Evolutionary conservation across 2,888 invertebrate genomes (phyloP), one percentile per base, ranked within the genome.

Genomic region (Rhodophaea formosa): DNA sequence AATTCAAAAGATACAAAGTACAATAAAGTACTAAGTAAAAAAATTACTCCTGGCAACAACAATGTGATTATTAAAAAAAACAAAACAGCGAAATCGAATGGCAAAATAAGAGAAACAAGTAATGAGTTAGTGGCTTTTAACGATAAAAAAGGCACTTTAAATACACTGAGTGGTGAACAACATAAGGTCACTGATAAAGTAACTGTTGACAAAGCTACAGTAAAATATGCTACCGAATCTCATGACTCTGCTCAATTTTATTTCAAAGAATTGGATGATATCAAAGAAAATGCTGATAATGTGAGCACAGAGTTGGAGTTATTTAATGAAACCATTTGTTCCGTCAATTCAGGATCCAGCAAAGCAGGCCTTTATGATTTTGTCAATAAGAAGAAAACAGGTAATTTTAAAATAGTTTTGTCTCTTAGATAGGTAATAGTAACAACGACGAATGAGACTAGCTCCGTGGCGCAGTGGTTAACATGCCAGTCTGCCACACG

Each of bases 341-440:
- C 68, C 47, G 61, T 55, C 53, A 49, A 67, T 61, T 69, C 67
- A 3, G 65, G 66, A 30, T 64, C 65, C 7, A 69, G 64, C 53
- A 72, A 72, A 66, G 59, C 61, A 46, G 62, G 56, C 49, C 52
- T 61, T 46, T 8, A 12, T 32, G 58, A 44, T 6, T 49, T 29
- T 42, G 42, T 43, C 1, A 42, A 30, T 56, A 61, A 59, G 44
- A 16, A 10, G 30, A 35, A 7, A 55, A 53, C 15, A 63, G 55
- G 45, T 54, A 58, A 29, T n/a, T 39, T 39, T 46, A 43, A 43
- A 53, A n/a, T n/a, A n/a, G n/a, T n/a, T n/a, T n/a, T n/a, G n/a
- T n/a, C n/a, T n/a, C n/a, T n/a, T n/a, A n/a, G n/a, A n/a, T n/a
- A n/a, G n/a, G n/a, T n/a, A n/a, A n/a, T n/a, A n/a, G n/a, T n/a